Conservation (phyloP, 2,888 invertebrate species). For the Lepidocyrtinus sp. region DNA sequence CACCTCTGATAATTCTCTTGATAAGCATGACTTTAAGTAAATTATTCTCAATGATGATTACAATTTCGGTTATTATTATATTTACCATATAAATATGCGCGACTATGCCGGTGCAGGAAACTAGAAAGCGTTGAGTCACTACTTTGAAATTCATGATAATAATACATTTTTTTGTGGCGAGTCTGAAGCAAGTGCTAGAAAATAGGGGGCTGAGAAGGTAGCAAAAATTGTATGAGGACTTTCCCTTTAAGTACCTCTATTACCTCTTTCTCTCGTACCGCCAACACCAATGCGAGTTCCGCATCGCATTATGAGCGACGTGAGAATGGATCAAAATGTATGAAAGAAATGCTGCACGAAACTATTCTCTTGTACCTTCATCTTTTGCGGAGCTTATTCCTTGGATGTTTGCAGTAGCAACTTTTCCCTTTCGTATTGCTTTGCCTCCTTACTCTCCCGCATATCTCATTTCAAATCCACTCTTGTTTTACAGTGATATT, state of each 20-base stretch:
- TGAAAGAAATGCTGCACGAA: conserved; percentile 23
- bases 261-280: not conserved
- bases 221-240: no score
- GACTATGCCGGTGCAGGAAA: no score
- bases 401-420: not conserved
- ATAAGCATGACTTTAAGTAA: no score
- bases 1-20: no score
- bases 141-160: no score
- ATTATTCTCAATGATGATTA: no score
- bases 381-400: not conserved
- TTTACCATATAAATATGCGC: no score
- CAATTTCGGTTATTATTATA: no score
- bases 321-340: conserved; percentile 1
- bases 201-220: no score
- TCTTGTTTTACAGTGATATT: conserved; percentile 55
- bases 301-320: conserved; percentile 13
- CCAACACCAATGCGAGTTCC: not conserved
- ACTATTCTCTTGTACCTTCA: conserved; percentile 8
- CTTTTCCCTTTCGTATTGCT: not conserved
- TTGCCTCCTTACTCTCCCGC: conserved; percentile 28
- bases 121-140: no score
- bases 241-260: not conserved
- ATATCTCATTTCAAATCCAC: conserved; percentile 57
- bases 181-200: no score
- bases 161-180: no score